Percentiles rank a stretch among this genome's conserved stretches.
phyloP scores from a whole-genome alignment of 2,888 invertebrate genomes.

The Parnassius orleans region DNA sequence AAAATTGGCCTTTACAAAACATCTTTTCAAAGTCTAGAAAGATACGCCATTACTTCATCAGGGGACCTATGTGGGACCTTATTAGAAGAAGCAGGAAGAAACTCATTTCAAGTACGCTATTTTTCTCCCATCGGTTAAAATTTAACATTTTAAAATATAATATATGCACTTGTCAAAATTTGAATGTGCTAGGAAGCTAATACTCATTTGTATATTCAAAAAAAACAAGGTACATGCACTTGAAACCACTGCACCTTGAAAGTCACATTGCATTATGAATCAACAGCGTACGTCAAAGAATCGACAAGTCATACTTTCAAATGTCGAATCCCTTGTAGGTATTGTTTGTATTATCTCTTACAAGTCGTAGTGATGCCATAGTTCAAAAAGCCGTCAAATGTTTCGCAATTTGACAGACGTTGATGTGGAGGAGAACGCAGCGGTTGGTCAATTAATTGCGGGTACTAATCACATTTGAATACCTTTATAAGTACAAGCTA shows the following conservation, averaged over 20 bases:
- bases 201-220: background rate
- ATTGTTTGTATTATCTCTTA: constrained; percentile 70
- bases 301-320: constrained; percentile 62
- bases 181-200: no score
- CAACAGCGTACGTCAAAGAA: constrained; percentile 49
- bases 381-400: constrained; percentile 60
- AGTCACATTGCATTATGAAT: constrained; percentile 54
- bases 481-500: constrained; percentile 17
- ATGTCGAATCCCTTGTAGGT: constrained; percentile 64
- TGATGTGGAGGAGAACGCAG: constrained; percentile 20
- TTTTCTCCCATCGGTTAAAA: no score
- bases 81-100: no score
- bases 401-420: constrained; percentile 57
- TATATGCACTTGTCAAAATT: no score
- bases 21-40: no score
- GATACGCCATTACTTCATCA: no score
- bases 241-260: constrained; percentile 52
- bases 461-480: constrained; percentile 20
- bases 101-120: no score
- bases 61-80: no score
- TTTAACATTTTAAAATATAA: no score
- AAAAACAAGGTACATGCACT: constrained; percentile 37
- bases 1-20: no score
- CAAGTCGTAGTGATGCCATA: constrained; percentile 61
- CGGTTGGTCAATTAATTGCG: constrained; percentile 26